Evolutionary conservation across 2,888 invertebrate genomes (phyloP).

Genomic region (Drosophila affinis): DNA sequence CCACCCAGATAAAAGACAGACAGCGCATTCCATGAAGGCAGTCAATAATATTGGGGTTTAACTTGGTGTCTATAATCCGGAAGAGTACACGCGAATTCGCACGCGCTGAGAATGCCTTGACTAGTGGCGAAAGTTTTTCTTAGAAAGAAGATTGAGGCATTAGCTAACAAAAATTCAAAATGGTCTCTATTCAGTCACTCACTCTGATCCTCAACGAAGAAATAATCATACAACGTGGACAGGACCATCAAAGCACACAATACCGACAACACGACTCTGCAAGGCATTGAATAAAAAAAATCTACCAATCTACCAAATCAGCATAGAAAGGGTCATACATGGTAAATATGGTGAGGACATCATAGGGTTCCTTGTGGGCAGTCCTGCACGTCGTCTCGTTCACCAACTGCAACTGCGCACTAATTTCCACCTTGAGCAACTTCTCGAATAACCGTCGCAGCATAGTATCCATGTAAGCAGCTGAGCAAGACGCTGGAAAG

Average conservation of each 20-base stretch:
- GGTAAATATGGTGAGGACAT: conserved; percentile 66
- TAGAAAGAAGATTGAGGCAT: background rate
- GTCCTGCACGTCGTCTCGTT: conserved; percentile 41
- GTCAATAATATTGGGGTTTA: conserved; percentile 71
- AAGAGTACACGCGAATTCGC: conserved; percentile 64
- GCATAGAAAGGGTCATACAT: conserved; percentile 57
- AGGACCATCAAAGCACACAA: conserved; percentile 37
- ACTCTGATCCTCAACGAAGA: conserved; percentile 40
- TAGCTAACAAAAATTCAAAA: fast-evolving
- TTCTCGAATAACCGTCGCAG: conserved; percentile 36
- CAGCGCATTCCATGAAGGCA: conserved; percentile 83
- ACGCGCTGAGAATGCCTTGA: conserved; percentile 67
- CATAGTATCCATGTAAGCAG: conserved; percentile 50
- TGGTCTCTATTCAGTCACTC: background rate
- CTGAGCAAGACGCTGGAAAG: conserved; percentile 64
- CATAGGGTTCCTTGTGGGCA: conserved; percentile 41
- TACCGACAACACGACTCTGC: conserved; percentile 47
- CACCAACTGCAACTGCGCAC: conserved; percentile 20
- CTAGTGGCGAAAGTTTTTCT: conserved; percentile 39
- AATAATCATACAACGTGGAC: conserved; percentile 56
- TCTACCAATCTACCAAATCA: background rate
- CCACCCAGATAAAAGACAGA: conserved; percentile 83
- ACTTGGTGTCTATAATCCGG: conserved; percentile 42
- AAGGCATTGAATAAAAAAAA: background rate
- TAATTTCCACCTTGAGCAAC: conserved; percentile 22